Evolutionary conservation across 2,797 vertebrate genomes (phyloP), one percentile per base, ranked within the genome.

Genomic region (Calcarius lapponicus): DNA sequence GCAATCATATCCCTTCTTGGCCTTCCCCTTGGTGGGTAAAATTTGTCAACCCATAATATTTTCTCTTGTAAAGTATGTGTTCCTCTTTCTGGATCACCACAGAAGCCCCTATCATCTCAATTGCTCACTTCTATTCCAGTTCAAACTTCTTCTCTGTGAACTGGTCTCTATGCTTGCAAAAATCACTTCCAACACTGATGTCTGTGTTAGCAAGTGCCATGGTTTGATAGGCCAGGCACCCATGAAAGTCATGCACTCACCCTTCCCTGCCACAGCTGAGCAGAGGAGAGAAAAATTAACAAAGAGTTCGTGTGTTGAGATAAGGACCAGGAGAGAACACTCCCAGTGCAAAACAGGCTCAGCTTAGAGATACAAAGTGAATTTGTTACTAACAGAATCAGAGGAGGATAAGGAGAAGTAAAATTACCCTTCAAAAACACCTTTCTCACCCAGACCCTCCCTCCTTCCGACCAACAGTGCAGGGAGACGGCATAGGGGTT

Each of bases 101-200:
- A 65, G 34, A 22, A 85, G 29, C 9, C 12, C 10, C 20, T 60
- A 6, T 48, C 65, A 92, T 17, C 36, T 91, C 62, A 75, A 64
- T 31, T 50, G 13, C n/a, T 73, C 31, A 31, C 29, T 79, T 75
- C 20, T 43, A 38, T 65, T 69, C 32, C 66, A 66, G 43, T 3
- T 1, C 22, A 70, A 43, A 58, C 57, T 88, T 82, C 75, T 74
- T 43, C n/a, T 57, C 12, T 32, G 29, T 34, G 20, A 80, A 38
- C 19, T 48, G 65, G 25, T 80, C 34, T 62, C 53, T 47, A 2
- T 16, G 17, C 15, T 45, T 32, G 47, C 47, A 81, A 66, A 56
- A 86, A 73, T 60, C 45, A 50, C 26, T 80, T 80, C 34, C 0
- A 0, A 50, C 29, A 73, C 13, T 0, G 0, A 10, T 7, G 32